phyloP scores from a whole-genome alignment of 2,888 invertebrate species.

The Chirona hameri region DNA sequence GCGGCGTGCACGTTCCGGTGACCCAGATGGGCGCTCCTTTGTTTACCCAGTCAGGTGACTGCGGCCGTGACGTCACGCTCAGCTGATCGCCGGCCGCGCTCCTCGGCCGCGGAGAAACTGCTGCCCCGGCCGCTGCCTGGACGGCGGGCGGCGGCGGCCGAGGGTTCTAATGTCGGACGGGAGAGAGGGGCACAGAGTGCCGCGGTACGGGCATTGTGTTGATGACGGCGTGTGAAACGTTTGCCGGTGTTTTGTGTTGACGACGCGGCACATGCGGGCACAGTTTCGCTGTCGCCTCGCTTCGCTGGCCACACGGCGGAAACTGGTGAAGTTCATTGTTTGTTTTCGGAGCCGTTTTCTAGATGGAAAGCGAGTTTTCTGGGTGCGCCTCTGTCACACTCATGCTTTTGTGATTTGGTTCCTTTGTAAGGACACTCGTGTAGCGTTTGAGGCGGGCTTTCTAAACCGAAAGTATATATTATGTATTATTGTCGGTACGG shows the following conservation, averaged over 20 bases:
- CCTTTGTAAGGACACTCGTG: too few species aligned
- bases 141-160: background rate
- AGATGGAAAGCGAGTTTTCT: background rate
- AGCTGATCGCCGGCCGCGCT: background rate
- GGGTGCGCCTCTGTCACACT: background rate
- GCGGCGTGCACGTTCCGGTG: background rate
- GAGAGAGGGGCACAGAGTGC: too few species aligned
- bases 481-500: too few species aligned
- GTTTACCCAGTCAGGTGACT: constrained; percentile 9
- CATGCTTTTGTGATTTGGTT: too few species aligned
- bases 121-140: too few species aligned
- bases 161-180: too few species aligned
- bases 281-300: too few species aligned
- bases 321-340: too few species aligned
- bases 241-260: background rate
- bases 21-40: constrained; percentile 1
- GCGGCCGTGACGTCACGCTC: background rate
- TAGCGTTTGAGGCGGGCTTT: too few species aligned
- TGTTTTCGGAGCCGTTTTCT: background rate
- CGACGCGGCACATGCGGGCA: too few species aligned
- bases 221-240: background rate
- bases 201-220: background rate
- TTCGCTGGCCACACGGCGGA: too few species aligned
- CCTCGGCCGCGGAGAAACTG: constrained; percentile 6
- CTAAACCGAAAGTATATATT: too few species aligned